Base-by-base conservation (phyloP, 2,113 vertebrate species). In the Silurus asotus region DNA sequence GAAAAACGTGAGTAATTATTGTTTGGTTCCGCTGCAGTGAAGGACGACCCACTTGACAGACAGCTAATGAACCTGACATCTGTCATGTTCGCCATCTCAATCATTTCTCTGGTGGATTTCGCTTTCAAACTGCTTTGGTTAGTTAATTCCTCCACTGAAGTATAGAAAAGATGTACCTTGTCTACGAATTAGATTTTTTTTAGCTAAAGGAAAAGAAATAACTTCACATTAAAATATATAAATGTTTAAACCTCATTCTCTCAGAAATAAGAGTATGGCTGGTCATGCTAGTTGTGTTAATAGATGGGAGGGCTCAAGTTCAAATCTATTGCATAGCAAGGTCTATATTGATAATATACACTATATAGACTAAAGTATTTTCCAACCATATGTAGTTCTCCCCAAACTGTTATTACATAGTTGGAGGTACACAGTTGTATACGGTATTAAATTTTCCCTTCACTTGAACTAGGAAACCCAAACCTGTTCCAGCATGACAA, bases 1-100 rank as follows among this genome's bases (percentile, higher is more conserved):
- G 59, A 64, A 51, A 37, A 82, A 17, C 1, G 23, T 65, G 80
- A 53, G 80, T 7, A 82, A 82, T 82, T 65, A 61, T 17, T 65
- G 80, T 51, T 53, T 53, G 4, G 23, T 51, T 82, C 80, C 14
- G 13, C 80, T 82, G 45, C 61, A 81, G 13, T 28, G 61, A 61
- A 82, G 61, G 65, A 51, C 8, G 58, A 84, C 51, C 20, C 70
- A 62, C 70, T n/a, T 76, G 70, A 62, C 83, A 51, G 83, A 84
- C 70, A 84, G 70, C 58, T 84, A 84, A 84, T 76, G 70, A 84
- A 84, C 23, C 55, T 8, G 23, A 84, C 69, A 59, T 62, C 70
- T 75, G 82, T 62, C 83, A 84, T 74, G 82, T 74, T 84, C 23
- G 51, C 58, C 45, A 75, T 19, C 45, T 84, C 72, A 64, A 25